Evolutionary conservation across 2,888 invertebrate species (phyloP), one percentile per base, ranked within the genome.

Genomic region (Rhyacophila evoluta): DNA sequence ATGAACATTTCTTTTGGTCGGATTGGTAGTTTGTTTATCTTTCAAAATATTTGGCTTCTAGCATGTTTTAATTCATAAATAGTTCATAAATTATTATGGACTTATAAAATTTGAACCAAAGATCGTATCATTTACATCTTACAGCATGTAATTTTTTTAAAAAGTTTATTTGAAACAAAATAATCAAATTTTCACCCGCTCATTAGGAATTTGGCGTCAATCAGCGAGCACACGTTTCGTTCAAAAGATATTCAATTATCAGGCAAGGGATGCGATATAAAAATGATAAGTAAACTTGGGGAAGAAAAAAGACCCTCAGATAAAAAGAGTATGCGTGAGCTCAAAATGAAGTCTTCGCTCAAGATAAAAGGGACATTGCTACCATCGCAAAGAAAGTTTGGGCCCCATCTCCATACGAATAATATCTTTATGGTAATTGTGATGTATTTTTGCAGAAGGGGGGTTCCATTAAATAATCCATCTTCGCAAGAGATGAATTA

Each of bases 191-290:
- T 55, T n/a, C 29, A 38, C 41, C 27, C 67, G 36, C 70, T 36
- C 33, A 72, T 72, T 72, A 33, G 37, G 37, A 25, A 55, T n/a
- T n/a, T n/a, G n/a, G n/a, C n/a, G n/a, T n/a, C 55, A 55, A 19
- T 55, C 55, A 25, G 8, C 55, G 55, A 55, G 25, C 19, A 55
- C 55, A 55, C 55, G 55, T 55, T 55, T 55, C 75, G 71, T 72
- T 75, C 73, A 76, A 78, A 78, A 81, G 78, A 81, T 75, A 81
- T 81, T 81, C 80, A 81, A 81, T 81, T 81, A 81, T 15, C 10
- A 55, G 25, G 19, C 55, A 55, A 19, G 55, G 55, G 55, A 10
- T 10, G 55, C 15, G 19, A 55, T 19, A 55, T 55, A 55, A 55
- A 10, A 33, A 33, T 72, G 78, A 12, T 37, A 39, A 29, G 71